A percentile compares a stretch with the other conserved stretches of the same genome.
Conservation (phyloP, 2,113 vertebrate genomes). For the Meleagris gallopavo region DNA sequence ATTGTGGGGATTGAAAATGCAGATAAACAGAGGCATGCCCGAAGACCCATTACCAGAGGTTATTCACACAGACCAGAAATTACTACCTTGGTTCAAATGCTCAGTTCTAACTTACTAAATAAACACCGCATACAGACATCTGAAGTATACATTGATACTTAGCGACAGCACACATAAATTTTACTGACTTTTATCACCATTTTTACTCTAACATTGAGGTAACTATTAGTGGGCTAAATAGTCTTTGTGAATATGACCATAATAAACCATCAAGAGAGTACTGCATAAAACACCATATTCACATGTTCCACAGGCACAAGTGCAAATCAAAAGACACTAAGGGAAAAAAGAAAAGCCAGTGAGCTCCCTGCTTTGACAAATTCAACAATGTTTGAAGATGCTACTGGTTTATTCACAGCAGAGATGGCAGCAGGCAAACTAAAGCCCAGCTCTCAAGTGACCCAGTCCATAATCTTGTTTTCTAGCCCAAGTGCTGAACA, state of each 20-base stretch:
- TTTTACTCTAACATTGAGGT: not conserved
- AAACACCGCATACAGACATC: conserved; percentile 7
- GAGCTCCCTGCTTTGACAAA: not conserved
- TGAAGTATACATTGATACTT: not conserved
- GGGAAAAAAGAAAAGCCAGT: not conserved
- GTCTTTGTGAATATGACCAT: not conserved
- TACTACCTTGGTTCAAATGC: conserved; percentile 14
- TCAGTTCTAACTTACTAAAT: not conserved
- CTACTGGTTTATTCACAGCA: not conserved
- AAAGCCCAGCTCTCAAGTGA: not conserved
- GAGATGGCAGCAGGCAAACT: not conserved
- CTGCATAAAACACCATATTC: not conserved
- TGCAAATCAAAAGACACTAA: not conserved
- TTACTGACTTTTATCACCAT: not conserved
- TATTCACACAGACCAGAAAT: conserved; percentile 32
- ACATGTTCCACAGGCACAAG: not conserved
- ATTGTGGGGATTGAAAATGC: conserved; percentile 34
- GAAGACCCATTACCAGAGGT: not conserved
- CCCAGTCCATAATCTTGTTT: not conserved
- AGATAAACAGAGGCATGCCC: conserved; percentile 9
- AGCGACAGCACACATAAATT: not conserved
- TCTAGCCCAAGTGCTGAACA: not conserved
- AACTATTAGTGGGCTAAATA: not conserved
- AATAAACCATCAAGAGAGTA: not conserved
- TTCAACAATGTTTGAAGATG: not conserved